Conservation (phyloP, 2,797 vertebrate genomes). For the Avahi laniger region DNA sequence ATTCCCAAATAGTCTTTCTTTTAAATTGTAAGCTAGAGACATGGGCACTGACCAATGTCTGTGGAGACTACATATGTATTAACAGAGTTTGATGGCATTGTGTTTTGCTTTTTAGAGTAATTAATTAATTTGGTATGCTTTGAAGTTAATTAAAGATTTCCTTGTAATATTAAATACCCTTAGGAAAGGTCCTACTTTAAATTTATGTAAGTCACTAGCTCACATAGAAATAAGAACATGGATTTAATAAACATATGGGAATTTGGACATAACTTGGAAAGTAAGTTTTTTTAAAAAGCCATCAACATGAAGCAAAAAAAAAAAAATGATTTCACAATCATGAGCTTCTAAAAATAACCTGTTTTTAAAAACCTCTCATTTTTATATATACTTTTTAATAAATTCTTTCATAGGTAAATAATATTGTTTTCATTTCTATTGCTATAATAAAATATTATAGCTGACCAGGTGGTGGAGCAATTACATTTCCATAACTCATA, state of each 20-base stretch:
- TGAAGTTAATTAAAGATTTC: background rate
- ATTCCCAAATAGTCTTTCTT: conserved; percentile 14
- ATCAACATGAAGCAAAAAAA: background rate
- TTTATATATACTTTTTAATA: conserved; percentile 21
- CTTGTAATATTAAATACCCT: conserved; percentile 25
- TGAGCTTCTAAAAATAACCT: conserved; percentile 9
- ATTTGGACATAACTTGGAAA: conserved; percentile 43
- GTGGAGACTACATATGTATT: background rate
- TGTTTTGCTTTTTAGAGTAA: conserved; percentile 24
- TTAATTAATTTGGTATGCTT: background rate
- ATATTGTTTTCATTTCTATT: conserved; percentile 72
- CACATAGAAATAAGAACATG: background rate
- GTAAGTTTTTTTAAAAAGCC: background rate
- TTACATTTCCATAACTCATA: conserved; percentile 85
- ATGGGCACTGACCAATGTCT: background rate
- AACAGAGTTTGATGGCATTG: background rate
- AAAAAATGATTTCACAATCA: conserved; percentile 24
- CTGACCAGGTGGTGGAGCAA: conserved; percentile 90
- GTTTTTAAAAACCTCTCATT: background rate
- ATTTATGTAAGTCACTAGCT: background rate
- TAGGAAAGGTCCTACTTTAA: background rate
- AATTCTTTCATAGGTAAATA: background rate
- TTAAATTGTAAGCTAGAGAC: background rate
- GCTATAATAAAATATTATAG: conserved; percentile 84
- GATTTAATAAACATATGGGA: background rate